Evolutionary conservation across 2,113 vertebrate genomes (phyloP).

Genomic region (Leptobrachium leishanense): DNA sequence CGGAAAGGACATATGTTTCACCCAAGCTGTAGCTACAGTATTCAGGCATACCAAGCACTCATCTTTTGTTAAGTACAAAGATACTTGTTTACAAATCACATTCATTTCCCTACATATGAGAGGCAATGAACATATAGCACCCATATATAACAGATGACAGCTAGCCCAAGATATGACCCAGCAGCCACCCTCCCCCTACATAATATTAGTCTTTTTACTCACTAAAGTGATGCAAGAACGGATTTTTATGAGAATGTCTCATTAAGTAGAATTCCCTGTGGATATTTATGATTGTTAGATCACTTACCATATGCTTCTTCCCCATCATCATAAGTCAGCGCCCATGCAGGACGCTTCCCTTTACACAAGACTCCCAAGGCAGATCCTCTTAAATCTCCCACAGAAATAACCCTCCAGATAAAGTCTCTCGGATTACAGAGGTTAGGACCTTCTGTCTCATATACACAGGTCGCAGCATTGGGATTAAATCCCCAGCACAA

Average conservation of each 20-base stretch:
- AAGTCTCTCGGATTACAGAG: slow-evolving; percentile 38
- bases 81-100: background rate
- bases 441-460: slow-evolving; percentile 46
- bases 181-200: too few relatives aligned
- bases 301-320: slow-evolving; percentile 72
- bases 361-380: slow-evolving; percentile 37
- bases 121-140: background rate
- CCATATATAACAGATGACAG: too few relatives aligned
- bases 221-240: too few relatives aligned
- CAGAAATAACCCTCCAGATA: slow-evolving; percentile 62
- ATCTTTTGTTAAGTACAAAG: too few relatives aligned
- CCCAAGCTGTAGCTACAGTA: too few relatives aligned
- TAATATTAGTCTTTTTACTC: too few relatives aligned
- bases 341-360: background rate
- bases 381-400: slow-evolving; percentile 61
- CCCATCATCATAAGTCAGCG: slow-evolving; percentile 57
- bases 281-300: background rate
- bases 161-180: too few relatives aligned
- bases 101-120: background rate
- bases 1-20: too few relatives aligned
- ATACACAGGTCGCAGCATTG: slow-evolving; percentile 3
- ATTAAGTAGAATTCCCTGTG: background rate
- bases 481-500: background rate
- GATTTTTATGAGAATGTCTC: too few relatives aligned
- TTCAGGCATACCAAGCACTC: too few relatives aligned